phyloP scores from a whole-genome alignment of 2,797 vertebrate genomes.

The Etheostoma perlongum region DNA sequence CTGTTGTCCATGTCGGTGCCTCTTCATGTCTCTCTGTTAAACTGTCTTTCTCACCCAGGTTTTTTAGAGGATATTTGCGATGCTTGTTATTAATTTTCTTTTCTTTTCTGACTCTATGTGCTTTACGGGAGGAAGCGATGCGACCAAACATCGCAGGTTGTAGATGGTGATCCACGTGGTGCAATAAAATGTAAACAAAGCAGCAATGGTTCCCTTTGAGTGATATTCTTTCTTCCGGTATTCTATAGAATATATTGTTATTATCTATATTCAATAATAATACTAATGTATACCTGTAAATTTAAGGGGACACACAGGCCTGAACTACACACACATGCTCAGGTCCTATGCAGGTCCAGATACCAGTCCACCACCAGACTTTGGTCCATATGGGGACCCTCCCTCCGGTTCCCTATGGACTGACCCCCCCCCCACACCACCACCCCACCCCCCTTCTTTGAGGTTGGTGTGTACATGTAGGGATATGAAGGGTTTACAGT shows the following conservation, averaged over 20 bases:
- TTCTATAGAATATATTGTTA: too few species aligned
- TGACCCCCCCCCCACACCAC: too few species aligned
- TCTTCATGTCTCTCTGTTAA: slow-evolving; percentile 27
- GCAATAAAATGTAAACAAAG: slow-evolving; percentile 55
- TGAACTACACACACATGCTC: too few species aligned
- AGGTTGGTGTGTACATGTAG: slow-evolving; percentile 1
- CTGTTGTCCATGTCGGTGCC: slow-evolving; percentile 30
- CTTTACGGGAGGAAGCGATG: slow-evolving; percentile 26
- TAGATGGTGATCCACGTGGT: slow-evolving; percentile 29
- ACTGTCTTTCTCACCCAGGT: background rate
- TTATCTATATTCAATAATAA: too few species aligned
- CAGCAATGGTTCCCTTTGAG: background rate
- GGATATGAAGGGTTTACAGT: background rate
- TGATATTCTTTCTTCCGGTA: too few species aligned
- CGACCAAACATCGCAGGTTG: slow-evolving; percentile 24
- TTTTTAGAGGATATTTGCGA: slow-evolving; percentile 12
- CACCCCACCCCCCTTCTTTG: background rate
- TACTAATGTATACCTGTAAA: too few species aligned
- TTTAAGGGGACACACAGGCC: too few species aligned
- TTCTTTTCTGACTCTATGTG: slow-evolving; percentile 9
- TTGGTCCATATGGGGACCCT: too few species aligned
- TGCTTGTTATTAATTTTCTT: slow-evolving; percentile 31
- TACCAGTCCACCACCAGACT: too few species aligned
- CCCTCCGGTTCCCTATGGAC: too few species aligned
- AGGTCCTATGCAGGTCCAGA: too few species aligned